Evolutionary conservation across 2,113 vertebrate species (phyloP), one percentile per base, ranked within the genome.

Genomic region (Cettia cetti): DNA sequence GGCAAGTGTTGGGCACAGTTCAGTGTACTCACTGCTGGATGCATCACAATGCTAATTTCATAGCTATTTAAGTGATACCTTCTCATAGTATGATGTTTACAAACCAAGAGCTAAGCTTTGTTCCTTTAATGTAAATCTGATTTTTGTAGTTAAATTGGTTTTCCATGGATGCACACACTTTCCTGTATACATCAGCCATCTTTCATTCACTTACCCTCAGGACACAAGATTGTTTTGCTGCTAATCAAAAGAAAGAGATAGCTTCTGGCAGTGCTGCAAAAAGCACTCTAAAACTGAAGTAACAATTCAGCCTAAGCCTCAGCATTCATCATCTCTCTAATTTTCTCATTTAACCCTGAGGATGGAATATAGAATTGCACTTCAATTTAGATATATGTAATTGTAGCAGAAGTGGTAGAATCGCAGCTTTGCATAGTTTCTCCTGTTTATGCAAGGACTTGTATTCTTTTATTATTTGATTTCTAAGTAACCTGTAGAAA

Each of bases 91-190:
- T 21, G 24, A 44, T 74, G 76, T 94, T 96, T 93, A 83, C 79
- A 80, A 86, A 60, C 52, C 30, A 63, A 74, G 64, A 52, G 22
- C 60, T 53, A 52, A 91, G 63, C 22, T 93, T 66, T 92, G n/a
- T 78, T 79, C 33, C 66, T 63, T 74, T 80, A 85, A 66, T 49
- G 23, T 63, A 66, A 77, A 84, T 86, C 56, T 89, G 77, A 75
- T 60, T 89, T 93, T 86, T 86, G 81, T 71, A 42, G 72, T 90
- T 86, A 64, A 84, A 91, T 84, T 71, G 69, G 76, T 89, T 95
- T 94, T 95, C 59, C n/a, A 4, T 89, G 57, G 64, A 65, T 92
- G 83, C 56, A 92, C 59, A 89, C 21, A 11, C 39, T 86, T 37
- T 40, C 5, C 47, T 64, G 0, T 88, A 52, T 65, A 49, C 31